Evolutionary conservation across 2,113 vertebrate genomes (phyloP).

Genomic region (Myocastor coypus): DNA sequence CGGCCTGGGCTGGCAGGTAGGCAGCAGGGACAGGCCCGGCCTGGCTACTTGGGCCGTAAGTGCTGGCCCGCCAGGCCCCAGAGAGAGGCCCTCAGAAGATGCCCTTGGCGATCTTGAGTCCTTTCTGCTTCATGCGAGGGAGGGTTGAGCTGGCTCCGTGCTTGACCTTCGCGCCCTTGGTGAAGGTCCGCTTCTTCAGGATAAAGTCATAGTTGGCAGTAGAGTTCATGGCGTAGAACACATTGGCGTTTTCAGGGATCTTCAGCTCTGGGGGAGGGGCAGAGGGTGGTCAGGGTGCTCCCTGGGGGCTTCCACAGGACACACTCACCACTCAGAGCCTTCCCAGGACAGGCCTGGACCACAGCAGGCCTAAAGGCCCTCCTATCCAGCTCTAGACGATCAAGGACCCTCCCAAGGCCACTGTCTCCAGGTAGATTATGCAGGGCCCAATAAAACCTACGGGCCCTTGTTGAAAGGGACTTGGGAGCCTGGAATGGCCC

Average conservation of each 20-base stretch:
- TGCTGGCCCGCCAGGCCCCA: conserved; percentile 54
- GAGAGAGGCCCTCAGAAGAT: conserved; percentile 93
- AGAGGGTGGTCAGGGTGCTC: background rate
- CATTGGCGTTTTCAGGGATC: conserved; percentile 98
- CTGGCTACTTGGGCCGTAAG: conserved; percentile 1
- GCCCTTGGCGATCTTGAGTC: conserved; percentile 97
- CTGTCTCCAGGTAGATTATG: background rate
- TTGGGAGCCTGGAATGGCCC: background rate
- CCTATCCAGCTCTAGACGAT: background rate
- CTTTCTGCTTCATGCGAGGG: conserved; percentile 98
- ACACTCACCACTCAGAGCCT: background rate
- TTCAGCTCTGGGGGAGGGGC: conserved; percentile 90
- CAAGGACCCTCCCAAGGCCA: background rate
- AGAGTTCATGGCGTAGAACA: conserved; percentile 99
- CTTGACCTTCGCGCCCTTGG: conserved; percentile 92
- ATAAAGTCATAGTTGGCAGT: conserved; percentile 98
- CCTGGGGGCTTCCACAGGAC: fast-evolving
- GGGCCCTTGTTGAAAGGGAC: background rate
- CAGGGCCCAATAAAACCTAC: no score
- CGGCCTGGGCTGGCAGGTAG: conserved; percentile 59
- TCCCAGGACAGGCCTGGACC: background rate
- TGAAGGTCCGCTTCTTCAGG: conserved; percentile 93
- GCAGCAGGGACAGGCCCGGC: conserved; percentile 6
- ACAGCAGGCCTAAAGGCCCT: background rate
- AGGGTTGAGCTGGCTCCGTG: conserved; percentile 96